These are phyloP conservation scores for Kryptolebias marmoratus DNA, from an alignment of 2,113 vertebrate genomes.

Conservation along the genomic window DNA sequence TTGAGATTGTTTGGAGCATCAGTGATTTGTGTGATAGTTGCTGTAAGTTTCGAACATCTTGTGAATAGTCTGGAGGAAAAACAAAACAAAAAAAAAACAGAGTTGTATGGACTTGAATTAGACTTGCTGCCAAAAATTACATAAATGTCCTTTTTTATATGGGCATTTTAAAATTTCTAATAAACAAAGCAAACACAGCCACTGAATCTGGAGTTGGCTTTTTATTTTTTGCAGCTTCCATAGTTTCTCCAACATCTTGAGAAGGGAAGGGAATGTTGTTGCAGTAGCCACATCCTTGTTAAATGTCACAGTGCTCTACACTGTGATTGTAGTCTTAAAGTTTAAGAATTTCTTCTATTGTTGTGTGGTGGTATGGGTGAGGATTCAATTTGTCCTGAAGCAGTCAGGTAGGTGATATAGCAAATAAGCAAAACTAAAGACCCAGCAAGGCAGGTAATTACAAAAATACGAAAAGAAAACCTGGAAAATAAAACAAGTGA, in stretches of 20 bases:
- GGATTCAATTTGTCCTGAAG: not conserved
- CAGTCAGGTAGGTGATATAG: not conserved
- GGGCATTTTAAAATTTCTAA: too few species aligned
- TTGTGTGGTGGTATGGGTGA: not conserved
- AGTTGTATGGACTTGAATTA: not conserved
- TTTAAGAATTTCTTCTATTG: not conserved
- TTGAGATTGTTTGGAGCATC: conserved; percentile 34
- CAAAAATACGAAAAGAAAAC: not conserved
- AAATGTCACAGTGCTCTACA: not conserved
- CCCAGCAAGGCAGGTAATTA: not conserved
- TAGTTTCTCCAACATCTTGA: not conserved
- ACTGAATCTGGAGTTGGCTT: not conserved
- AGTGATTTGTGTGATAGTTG: conserved; percentile 17
- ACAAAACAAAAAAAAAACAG: not conserved
- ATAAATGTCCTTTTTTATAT: too few species aligned
- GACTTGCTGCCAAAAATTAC: too few species aligned
- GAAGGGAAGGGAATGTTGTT: not conserved
- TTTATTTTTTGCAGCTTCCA: not conserved
- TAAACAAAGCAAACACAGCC: too few species aligned
- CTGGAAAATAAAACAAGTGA: too few species aligned
- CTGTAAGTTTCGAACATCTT: conserved; percentile 2
- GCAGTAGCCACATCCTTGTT: not conserved
- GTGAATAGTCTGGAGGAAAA: not conserved
- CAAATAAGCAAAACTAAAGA: too few species aligned
- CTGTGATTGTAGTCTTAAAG: not conserved